These are phyloP conservation scores for Hylyphantes graminicola DNA, from an alignment of 1,140 invertebrate species.

Conservation along the genomic window DNA sequence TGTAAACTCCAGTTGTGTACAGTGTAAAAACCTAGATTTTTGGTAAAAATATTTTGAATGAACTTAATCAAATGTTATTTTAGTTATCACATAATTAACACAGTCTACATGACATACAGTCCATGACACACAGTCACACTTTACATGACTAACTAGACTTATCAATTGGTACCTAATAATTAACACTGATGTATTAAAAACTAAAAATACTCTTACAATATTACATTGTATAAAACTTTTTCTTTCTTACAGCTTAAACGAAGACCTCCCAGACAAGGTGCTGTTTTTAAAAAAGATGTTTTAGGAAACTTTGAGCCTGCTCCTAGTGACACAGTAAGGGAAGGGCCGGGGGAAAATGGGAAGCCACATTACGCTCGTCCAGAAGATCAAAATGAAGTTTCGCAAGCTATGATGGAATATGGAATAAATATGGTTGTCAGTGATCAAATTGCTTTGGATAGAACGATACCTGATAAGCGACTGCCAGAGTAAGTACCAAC, in stretches of 20 bases:
- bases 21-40: too few species aligned
- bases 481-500: conserved; percentile 77
- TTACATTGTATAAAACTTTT: not conserved
- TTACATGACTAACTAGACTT: not conserved
- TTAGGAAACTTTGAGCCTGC: conserved; percentile 72
- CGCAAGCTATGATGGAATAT: conserved; percentile 85
- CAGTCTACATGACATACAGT: too few species aligned
- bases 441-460: conserved; percentile 87
- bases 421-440: conserved; percentile 98
- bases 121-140: too few species aligned
- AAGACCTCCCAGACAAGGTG: conserved; percentile 42
- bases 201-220: not conserved
- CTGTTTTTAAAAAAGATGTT: conserved; percentile 65
- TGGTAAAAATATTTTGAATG: too few species aligned
- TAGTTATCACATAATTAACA: not conserved
- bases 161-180: not conserved
- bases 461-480: conserved; percentile 88
- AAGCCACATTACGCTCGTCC: conserved; percentile 77
- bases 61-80: not conserved
- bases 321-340: conserved; percentile 70
- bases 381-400: conserved; percentile 80
- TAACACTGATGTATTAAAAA: not conserved
- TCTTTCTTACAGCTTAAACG: conserved; percentile 8
- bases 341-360: conserved; percentile 87
- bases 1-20: too few species aligned